phyloP scores from a whole-genome alignment of 2,113 vertebrate species.

The Salvelinus sp. region DNA sequence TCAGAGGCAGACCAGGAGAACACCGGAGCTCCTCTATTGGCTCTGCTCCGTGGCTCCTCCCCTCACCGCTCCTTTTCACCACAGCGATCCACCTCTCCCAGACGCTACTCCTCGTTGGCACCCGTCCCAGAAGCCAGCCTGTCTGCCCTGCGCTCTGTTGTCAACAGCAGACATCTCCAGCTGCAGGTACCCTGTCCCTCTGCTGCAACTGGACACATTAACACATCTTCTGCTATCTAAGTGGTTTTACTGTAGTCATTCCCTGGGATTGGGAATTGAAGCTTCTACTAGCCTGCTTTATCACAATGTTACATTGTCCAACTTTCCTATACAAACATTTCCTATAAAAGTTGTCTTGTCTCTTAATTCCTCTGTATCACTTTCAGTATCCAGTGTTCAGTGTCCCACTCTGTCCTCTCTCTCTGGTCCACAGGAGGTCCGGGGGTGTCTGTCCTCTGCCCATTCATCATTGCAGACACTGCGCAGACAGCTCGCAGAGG shows the following conservation, averaged over 20 bases:
- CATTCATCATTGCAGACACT: slow-evolving; percentile 75
- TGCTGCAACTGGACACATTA: neutral
- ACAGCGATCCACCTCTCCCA: slow-evolving; percentile 65
- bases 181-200: slow-evolving; percentile 75
- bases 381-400: neutral
- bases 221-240: neutral
- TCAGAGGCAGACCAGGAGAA: slow-evolving; percentile 70
- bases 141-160: slow-evolving; percentile 72
- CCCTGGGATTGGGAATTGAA: neutral
- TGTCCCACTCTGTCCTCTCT: neutral
- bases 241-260: neutral
- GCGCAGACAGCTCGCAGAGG: slow-evolving; percentile 79
- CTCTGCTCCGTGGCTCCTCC: slow-evolving; percentile 65
- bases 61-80: slow-evolving; percentile 62
- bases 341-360: neutral
- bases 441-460: slow-evolving; percentile 74
- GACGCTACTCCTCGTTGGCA: slow-evolving; percentile 55
- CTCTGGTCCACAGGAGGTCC: slow-evolving; percentile 74
- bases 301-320: neutral
- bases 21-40: slow-evolving; percentile 58
- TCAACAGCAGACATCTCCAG: slow-evolving; percentile 80
- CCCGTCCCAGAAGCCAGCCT: slow-evolving; percentile 64
- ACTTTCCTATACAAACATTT: neutral
- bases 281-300: neutral
- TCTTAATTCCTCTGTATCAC: neutral